Evolutionary conservation across 2,888 invertebrate species (phyloP), one percentile per base, ranked within the genome.

Genomic region (Oscheius sp.): DNA sequence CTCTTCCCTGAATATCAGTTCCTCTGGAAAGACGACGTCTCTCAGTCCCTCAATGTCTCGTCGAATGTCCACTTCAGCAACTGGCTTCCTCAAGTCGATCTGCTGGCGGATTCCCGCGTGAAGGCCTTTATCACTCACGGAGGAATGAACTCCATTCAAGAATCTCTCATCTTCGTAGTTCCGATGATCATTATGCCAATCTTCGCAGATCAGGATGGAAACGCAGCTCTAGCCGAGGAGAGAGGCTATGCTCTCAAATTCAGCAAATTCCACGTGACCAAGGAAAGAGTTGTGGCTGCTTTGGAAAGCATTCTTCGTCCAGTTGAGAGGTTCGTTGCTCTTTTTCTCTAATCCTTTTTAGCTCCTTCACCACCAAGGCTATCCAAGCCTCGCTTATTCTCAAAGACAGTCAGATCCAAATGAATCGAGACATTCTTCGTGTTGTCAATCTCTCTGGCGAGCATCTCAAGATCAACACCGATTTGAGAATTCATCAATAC

Each of bases 161-260:
- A 73, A 63, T 27, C 71, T 0, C 27, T 73, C 1, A 46, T 33
- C 5, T 71, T 69, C 39, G 73, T 71, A 10, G 73, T 73, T 8
- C 73, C 73, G 0, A 46, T 71, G 39, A 57, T 73, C n/a, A 63
- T 67, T 5, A 31, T 73, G 37, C 73, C 73, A 5, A 66, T 73
- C 34, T 73, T 73, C 31, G 73, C 69, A 5, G 73, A 73, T 57
- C 73, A 73, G 53, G 73, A 73, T 29, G 69, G 71, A 39, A 73
- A 73, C 46, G 71, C 73, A n/a, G 65, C 67, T 12, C 45, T 73
- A 6, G 71, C 71, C 1, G 29, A 42, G 20, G 70, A 70, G 27
- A 25, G 64, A n/a, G 69, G 69, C 23, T 64, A 42, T 29, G 55
- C 69, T 10, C 20, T 53, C 8, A 50, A 37, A 17, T 46, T 69